Conservation (phyloP, 2,888 invertebrate species). For the Megaustenia siamemsis region DNA sequence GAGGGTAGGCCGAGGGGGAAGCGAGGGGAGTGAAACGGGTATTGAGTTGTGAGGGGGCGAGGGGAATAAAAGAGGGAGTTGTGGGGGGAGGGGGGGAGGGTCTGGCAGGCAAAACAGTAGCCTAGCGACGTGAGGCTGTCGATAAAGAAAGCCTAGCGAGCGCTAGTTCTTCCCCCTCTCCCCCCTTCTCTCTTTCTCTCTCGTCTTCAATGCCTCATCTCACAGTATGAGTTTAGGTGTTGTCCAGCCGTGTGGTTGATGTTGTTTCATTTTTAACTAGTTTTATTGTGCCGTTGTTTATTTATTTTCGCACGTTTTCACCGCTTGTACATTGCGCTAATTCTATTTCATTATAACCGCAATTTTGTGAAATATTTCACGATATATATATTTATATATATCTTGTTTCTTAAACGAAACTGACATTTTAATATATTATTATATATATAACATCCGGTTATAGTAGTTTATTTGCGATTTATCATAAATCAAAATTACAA, state of each 20-base stretch:
- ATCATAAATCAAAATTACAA: too few relatives aligned
- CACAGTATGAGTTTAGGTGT: conserved; percentile 19
- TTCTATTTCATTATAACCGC: too few relatives aligned
- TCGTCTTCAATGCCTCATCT: neutral
- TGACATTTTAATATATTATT: too few relatives aligned
- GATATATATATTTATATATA: too few relatives aligned
- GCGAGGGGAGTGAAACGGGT: neutral
- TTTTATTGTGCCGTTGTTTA: neutral
- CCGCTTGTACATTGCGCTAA: too few relatives aligned
- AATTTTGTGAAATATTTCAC: too few relatives aligned
- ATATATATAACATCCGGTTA: too few relatives aligned
- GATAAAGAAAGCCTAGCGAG: neutral
- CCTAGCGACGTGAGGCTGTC: conserved; percentile 10
- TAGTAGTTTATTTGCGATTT: too few relatives aligned
- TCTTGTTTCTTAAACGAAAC: too few relatives aligned
- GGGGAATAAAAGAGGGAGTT: neutral
- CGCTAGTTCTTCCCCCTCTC: too few relatives aligned
- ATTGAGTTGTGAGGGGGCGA: neutral
- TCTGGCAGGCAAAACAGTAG: neutral
- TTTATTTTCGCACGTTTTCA: neutral
- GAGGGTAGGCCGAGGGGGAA: neutral
- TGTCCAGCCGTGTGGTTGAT: conserved; percentile 14
- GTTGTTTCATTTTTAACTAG: neutral
- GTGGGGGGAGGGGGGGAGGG: neutral
- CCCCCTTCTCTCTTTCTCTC: neutral